Evolutionary conservation across 2,888 invertebrate genomes (phyloP).

Genomic region (Rosalia funebris): DNA sequence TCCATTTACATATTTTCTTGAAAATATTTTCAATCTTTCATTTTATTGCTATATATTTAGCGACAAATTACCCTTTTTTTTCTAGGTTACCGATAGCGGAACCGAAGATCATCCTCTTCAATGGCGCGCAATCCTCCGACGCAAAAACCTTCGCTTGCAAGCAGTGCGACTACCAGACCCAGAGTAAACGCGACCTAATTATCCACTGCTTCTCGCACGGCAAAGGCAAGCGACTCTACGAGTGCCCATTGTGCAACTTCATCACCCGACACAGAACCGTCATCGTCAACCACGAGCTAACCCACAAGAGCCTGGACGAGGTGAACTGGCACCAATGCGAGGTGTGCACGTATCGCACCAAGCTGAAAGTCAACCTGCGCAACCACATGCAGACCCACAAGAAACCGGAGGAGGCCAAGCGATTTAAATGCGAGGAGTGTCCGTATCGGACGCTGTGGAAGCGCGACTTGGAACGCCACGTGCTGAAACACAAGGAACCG

Average conservation of each 20-base stretch:
- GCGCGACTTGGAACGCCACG: background rate
- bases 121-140: background rate
- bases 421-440: slow-evolving; percentile 13
- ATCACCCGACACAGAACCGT: slow-evolving; percentile 27
- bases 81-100: background rate
- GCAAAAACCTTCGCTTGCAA: slow-evolving; percentile 14
- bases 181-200: slow-evolving; percentile 22
- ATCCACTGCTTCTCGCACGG: slow-evolving; percentile 20
- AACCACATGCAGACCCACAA: slow-evolving; percentile 27
- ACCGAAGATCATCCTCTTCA: background rate
- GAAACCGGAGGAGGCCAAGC: background rate
- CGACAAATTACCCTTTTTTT: background rate
- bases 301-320: slow-evolving; percentile 25
- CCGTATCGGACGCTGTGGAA: slow-evolving; percentile 4
- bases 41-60: too few species aligned
- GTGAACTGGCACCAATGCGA: slow-evolving; percentile 23
- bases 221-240: slow-evolving; percentile 4
- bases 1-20: too few species aligned
- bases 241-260: slow-evolving; percentile 25
- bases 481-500: background rate
- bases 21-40: too few species aligned
- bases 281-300: slow-evolving; percentile 29
- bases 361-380: slow-evolving; percentile 25
- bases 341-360: slow-evolving; percentile 25
- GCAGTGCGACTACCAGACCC: slow-evolving; percentile 16